Evolutionary conservation across 2,888 invertebrate species (phyloP).

Genomic region (Dasypogon diadema): DNA sequence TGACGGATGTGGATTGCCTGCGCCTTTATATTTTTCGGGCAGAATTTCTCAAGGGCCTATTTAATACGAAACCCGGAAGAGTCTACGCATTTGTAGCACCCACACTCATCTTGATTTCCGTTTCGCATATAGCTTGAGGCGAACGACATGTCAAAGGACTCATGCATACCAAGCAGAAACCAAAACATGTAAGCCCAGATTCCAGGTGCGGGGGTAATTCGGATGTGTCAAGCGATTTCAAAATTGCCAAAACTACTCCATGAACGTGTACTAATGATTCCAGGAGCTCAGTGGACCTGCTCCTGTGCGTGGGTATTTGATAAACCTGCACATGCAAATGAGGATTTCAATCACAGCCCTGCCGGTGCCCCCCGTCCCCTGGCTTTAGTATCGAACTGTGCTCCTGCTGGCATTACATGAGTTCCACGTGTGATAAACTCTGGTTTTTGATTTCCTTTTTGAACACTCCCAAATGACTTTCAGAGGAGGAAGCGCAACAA

Average conservation of each 20-base stretch:
- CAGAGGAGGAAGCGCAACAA: too few species aligned
- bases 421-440: slow-evolving; percentile 10
- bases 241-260: too few species aligned
- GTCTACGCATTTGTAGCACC: not conserved
- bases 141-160: not conserved
- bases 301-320: too few species aligned
- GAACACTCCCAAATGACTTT: not conserved
- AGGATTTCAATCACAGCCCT: too few species aligned
- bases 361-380: too few species aligned
- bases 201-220: too few species aligned
- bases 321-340: too few species aligned
- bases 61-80: slow-evolving; percentile 14
- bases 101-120: not conserved
- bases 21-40: slow-evolving; percentile 6
- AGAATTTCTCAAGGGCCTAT: slow-evolving; percentile 20
- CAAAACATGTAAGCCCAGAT: too few species aligned
- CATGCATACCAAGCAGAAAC: not conserved
- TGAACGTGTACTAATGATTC: too few species aligned
- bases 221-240: too few species aligned
- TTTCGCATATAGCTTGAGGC: not conserved
- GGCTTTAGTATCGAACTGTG: too few species aligned
- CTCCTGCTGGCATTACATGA: not conserved
- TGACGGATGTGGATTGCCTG: slow-evolving; percentile 22
- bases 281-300: too few species aligned
- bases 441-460: not conserved